Percentiles rank a stretch among this genome's conserved stretches.
phyloP scores from a whole-genome alignment of 2,888 invertebrate species.

The Epinotia brunnichana region DNA sequence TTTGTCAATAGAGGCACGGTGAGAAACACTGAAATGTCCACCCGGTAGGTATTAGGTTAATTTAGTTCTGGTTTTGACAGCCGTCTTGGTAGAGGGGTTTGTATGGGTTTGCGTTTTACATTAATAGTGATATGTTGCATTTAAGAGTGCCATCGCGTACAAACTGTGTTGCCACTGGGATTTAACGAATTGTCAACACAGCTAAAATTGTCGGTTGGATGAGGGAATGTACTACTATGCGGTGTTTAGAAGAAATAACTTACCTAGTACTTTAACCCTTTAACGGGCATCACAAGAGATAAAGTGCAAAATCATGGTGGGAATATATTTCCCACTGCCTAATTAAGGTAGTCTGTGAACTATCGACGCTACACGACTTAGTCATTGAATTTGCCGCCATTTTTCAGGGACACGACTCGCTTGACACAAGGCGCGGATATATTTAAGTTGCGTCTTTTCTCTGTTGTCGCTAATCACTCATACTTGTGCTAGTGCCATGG shows the following conservation, averaged over 20 bases:
- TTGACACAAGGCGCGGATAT: too few relatives aligned
- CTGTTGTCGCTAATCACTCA: too few relatives aligned
- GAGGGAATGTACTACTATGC: neutral
- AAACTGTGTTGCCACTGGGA: constrained; percentile 60
- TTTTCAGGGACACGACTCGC: too few relatives aligned
- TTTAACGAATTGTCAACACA: constrained; percentile 39
- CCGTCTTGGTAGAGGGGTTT: constrained; percentile 51
- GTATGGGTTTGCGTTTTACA: constrained; percentile 47
- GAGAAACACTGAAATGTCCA: constrained; percentile 9
- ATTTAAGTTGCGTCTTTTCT: too few relatives aligned
- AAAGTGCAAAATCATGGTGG: too few relatives aligned
- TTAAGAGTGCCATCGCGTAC: constrained; percentile 75
- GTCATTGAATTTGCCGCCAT: too few relatives aligned
- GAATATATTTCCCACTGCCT: too few relatives aligned
- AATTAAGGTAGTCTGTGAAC: neutral
- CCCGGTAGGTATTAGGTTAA: constrained; percentile 31
- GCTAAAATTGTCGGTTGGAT: constrained; percentile 31
- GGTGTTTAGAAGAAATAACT: neutral
- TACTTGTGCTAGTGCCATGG: too few relatives aligned
- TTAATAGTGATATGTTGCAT: constrained; percentile 77
- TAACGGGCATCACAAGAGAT: too few relatives aligned
- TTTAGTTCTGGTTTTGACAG: constrained; percentile 31
- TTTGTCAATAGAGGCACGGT: neutral
- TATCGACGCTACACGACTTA: too few relatives aligned
- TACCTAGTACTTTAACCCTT: neutral